Percentiles rank a stretch among this genome's conserved stretches.
These are phyloP conservation scores for Procambarus virginalis DNA, from an alignment of 1,140 invertebrate species.

Conservation along the genomic window DNA sequence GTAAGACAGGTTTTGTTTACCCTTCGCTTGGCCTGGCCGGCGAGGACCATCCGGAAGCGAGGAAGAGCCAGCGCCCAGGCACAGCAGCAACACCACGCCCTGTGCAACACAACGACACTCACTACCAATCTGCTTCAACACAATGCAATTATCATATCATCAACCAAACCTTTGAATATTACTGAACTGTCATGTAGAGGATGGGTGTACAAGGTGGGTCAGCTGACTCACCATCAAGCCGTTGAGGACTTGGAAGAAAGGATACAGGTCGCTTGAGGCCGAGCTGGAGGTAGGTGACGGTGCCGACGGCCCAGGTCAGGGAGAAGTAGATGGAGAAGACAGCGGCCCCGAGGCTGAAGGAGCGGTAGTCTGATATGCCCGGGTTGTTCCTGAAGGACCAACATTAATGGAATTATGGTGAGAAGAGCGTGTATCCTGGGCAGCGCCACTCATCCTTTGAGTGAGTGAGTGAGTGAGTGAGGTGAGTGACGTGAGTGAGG, in stretches of 20 bases:
- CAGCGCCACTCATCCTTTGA: background rate
- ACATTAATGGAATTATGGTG: background rate
- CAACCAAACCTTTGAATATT: background rate
- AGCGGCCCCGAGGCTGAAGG: slow-evolving; percentile 59
- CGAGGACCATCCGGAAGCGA: slow-evolving; percentile 59
- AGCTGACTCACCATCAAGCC: background rate
- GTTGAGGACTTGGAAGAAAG: slow-evolving; percentile 3
- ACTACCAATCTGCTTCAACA: background rate
- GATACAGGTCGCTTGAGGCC: background rate
- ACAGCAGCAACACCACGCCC: slow-evolving; percentile 65
- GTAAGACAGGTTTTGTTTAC: slow-evolving; percentile 16
- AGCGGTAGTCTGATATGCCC: slow-evolving; percentile 55
- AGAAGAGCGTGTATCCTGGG: background rate
- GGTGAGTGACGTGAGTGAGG: no score
- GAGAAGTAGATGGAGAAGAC: slow-evolving; percentile 63
- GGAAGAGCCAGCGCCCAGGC: slow-evolving; percentile 61
- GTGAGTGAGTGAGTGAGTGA: no score
- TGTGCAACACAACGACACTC: slow-evolving; percentile 4
- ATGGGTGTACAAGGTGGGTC: background rate
- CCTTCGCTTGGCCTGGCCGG: slow-evolving; percentile 52
- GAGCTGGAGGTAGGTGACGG: slow-evolving; percentile 41
- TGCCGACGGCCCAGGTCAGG: slow-evolving; percentile 63
- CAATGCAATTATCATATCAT: no score
- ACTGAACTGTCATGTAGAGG: background rate
- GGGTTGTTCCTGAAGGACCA: slow-evolving; percentile 53